Conservation (phyloP, 1,140 invertebrate species). For the Cotesia chilonis region DNA sequence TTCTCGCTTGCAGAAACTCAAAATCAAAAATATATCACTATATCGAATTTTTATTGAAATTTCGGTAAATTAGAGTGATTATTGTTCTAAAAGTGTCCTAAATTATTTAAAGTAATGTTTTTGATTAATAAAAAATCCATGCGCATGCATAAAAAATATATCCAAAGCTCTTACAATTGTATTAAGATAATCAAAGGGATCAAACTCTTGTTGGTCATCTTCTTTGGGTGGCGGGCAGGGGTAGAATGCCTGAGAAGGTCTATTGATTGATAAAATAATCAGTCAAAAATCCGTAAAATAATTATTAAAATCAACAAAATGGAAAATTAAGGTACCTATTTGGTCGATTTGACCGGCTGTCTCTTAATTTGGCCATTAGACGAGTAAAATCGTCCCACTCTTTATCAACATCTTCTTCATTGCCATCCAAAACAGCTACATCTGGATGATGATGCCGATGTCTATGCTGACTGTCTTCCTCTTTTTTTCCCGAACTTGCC, state of each 20-base stretch:
- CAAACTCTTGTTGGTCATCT: slow-evolving; percentile 66
- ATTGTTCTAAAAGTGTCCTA: too few relatives aligned
- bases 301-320: background rate
- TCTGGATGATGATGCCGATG: slow-evolving; percentile 44
- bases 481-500: slow-evolving; percentile 55
- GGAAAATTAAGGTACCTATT: slow-evolving; percentile 51
- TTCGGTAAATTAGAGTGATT: too few relatives aligned
- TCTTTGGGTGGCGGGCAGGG: slow-evolving; percentile 71
- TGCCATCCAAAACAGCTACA: slow-evolving; percentile 56
- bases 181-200: slow-evolving; percentile 70
- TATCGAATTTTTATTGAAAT: too few relatives aligned
- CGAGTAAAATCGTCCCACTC: slow-evolving; percentile 71
- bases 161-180: slow-evolving; percentile 66
- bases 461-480: slow-evolving; percentile 59
- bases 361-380: slow-evolving; percentile 67
- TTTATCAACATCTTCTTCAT: slow-evolving; percentile 66
- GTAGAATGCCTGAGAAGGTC: slow-evolving; percentile 72
- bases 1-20: too few relatives aligned
- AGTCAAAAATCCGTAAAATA: background rate
- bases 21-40: too few relatives aligned
- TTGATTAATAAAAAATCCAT: background rate
- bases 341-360: slow-evolving; percentile 60
- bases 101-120: too few relatives aligned
- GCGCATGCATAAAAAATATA: slow-evolving; percentile 10
- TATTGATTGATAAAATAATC: slow-evolving; percentile 37